Conservation (phyloP, 2,113 vertebrate genomes). For the Heptranchias perlo region DNA sequence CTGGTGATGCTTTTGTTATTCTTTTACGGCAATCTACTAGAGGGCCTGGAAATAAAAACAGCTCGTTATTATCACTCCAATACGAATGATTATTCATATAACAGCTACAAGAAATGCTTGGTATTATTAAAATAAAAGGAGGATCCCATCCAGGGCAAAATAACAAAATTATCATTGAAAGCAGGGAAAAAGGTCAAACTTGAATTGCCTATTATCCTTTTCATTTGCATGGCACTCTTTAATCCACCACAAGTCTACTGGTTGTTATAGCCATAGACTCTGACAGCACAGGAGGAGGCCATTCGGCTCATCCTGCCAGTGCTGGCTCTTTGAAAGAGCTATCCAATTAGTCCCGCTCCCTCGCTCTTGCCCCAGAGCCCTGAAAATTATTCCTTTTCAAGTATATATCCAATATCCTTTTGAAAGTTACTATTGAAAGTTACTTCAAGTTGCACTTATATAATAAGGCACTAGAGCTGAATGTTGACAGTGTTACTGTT, state of each 20-base stretch:
- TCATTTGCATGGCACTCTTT: neutral
- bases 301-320: neutral
- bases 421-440: neutral
- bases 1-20: no score
- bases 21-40: neutral
- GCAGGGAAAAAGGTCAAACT: neutral
- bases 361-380: neutral
- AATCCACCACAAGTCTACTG: neutral
- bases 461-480: neutral
- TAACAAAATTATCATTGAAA: no score
- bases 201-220: neutral
- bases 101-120: neutral
- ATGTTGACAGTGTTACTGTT: neutral
- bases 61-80: no score
- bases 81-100: no score
- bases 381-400: neutral
- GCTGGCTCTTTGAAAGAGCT: neutral
- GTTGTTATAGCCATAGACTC: neutral
- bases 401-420: neutral
- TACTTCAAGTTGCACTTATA: neutral
- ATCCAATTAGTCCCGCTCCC: neutral
- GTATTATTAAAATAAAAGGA: neutral
- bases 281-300: neutral
- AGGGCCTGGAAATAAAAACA: neutral
- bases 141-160: no score